phyloP scores from a whole-genome alignment of 2,113 vertebrate species.

The Lethenteron camtschaticum region DNA sequence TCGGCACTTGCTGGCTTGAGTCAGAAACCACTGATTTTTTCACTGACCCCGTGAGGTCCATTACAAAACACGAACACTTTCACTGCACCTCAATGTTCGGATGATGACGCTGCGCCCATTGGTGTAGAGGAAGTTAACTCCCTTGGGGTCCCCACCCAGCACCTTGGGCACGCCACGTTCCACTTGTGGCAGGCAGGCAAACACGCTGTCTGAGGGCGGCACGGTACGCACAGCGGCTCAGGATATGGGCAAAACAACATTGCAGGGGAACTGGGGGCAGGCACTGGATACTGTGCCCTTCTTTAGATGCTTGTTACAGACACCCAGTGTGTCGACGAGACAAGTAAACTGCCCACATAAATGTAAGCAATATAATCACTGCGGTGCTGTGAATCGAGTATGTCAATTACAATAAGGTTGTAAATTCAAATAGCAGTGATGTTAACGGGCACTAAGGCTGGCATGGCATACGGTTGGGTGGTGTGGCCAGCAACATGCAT shows the following conservation, averaged over 20 bases:
- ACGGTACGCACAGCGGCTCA: neutral
- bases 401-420: too few species aligned
- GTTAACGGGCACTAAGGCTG: too few species aligned
- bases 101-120: conserved; percentile 88
- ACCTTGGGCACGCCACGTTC: conserved; percentile 78
- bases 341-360: too few species aligned
- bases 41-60: neutral
- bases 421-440: too few species aligned
- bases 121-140: conserved; percentile 76
- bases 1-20: neutral
- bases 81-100: conserved; percentile 66
- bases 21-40: neutral
- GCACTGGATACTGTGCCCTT: too few species aligned
- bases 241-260: neutral
- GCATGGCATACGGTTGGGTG: too few species aligned
- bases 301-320: too few species aligned
- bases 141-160: conserved; percentile 75
- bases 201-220: conserved; percentile 39
- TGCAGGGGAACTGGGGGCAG: too few species aligned
- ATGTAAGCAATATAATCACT: too few species aligned
- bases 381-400: too few species aligned
- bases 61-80: neutral
- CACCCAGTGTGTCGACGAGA: too few species aligned
- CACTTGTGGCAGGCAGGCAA: conserved; percentile 82
- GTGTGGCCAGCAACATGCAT: too few species aligned